Evolutionary conservation across 2,888 invertebrate species (phyloP).

Genomic region (Platycnemis pennipes): DNA sequence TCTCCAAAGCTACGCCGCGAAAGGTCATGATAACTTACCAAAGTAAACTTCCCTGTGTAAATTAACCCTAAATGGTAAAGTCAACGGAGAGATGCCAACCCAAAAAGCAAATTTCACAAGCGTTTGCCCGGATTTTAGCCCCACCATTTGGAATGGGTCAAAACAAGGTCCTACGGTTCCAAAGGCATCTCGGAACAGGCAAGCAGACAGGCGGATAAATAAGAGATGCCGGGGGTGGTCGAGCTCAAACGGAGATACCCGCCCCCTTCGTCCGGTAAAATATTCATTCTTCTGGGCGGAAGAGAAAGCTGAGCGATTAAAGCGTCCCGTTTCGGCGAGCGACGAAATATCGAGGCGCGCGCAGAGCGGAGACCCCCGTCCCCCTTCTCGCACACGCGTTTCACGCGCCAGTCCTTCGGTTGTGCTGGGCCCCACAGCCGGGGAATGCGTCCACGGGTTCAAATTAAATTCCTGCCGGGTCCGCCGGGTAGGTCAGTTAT

Average conservation of each 20-base stretch:
- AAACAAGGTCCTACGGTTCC: not conserved
- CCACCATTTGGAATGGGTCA: not conserved
- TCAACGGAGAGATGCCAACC: too few species aligned
- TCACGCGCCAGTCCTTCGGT: not conserved
- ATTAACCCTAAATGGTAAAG: not conserved
- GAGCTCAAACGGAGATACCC: constrained; percentile 5
- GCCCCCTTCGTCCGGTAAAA: not conserved
- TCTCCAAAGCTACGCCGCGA: not conserved
- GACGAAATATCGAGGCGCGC: not conserved
- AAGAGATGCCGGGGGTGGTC: constrained; percentile 4
- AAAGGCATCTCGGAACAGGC: not conserved
- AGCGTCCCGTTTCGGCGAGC: not conserved
- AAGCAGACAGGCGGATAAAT: not conserved
- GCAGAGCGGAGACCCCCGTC: too few species aligned
- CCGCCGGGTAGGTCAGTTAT: not conserved
- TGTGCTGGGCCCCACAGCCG: not conserved
- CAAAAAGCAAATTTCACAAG: not conserved
- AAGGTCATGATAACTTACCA: not conserved
- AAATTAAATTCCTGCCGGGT: not conserved
- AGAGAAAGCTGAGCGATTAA: constrained; percentile 1
- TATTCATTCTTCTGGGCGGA: not conserved
- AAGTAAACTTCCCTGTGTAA: not conserved
- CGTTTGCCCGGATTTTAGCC: not conserved
- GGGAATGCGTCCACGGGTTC: not conserved
- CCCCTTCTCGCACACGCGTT: not conserved